Evolutionary conservation across 2,797 vertebrate genomes (phyloP).

Genomic region (Crocodylus rhombifer): DNA sequence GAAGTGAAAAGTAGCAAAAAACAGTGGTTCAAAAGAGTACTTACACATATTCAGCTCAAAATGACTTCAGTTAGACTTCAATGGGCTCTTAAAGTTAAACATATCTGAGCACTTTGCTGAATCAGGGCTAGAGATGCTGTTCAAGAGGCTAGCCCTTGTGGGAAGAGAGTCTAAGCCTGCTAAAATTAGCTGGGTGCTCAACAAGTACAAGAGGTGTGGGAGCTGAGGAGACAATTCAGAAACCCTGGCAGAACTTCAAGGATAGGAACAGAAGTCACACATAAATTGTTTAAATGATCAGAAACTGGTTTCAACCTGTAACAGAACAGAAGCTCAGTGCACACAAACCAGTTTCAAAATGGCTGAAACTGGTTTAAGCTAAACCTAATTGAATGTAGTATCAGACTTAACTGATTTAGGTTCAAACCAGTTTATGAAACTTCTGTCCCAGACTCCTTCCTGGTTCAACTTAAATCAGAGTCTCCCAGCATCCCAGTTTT

Average conservation of each 20-base stretch:
- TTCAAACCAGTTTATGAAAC: too few relatives aligned
- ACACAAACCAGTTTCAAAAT: too few relatives aligned
- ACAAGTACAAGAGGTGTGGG: background rate
- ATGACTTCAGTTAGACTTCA: background rate
- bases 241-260: accelerated
- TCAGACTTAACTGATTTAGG: too few relatives aligned
- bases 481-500: too few relatives aligned
- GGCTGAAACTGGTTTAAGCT: too few relatives aligned
- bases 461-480: too few relatives aligned
- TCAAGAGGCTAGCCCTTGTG: background rate
- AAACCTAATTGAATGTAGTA: too few relatives aligned
- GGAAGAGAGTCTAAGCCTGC: background rate
- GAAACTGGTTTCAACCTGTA: too few relatives aligned
- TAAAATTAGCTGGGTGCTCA: background rate
- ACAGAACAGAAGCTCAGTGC: too few relatives aligned
- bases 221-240: accelerated
- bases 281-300: too few relatives aligned
- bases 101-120: background rate
- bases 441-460: too few relatives aligned
- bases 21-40: background rate
- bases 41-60: background rate
- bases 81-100: background rate
- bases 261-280: too few relatives aligned
- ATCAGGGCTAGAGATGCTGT: background rate
- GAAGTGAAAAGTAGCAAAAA: background rate